Percentiles rank a stretch among this genome's conserved stretches.
These are phyloP conservation scores for Chromobotia macracanthus DNA, from an alignment of 2,797 vertebrate genomes.

Conservation along the genomic window DNA sequence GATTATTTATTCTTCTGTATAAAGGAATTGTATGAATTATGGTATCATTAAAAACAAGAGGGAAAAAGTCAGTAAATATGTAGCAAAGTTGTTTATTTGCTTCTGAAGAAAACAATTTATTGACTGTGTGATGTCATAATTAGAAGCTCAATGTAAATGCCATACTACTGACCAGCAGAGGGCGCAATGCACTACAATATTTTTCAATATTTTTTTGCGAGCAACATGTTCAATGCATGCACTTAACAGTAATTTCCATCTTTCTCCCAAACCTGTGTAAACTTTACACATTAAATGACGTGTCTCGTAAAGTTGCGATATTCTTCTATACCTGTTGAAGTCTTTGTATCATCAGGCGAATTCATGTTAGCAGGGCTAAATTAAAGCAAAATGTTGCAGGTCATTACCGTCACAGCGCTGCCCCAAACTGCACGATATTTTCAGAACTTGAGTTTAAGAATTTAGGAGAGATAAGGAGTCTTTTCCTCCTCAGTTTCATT, in stretches of 20 bases:
- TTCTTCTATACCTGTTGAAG: constrained; percentile 46
- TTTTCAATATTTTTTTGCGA: not conserved
- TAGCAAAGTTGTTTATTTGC: no score
- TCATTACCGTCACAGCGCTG: constrained; percentile 61
- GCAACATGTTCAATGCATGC: not conserved
- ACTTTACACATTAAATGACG: not conserved
- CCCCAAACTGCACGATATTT: constrained; percentile 52
- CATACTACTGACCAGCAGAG: constrained; percentile 64
- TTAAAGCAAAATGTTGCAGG: constrained; percentile 66
- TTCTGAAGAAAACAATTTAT: no score
- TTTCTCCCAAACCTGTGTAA: not conserved
- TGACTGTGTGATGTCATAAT: no score
- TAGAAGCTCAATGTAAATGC: not conserved
- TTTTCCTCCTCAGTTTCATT: constrained; percentile 38
- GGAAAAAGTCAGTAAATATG: no score
- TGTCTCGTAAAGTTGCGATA: constrained; percentile 20
- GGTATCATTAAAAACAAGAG: no score
- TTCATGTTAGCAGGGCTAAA: constrained; percentile 49
- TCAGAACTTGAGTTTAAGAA: constrained; percentile 56
- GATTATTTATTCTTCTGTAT: no score
- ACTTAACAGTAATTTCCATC: constrained; percentile 12
- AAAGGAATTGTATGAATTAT: no score
- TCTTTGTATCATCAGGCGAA: constrained; percentile 19
- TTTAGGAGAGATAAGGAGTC: no score
- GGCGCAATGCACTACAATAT: constrained; percentile 50